Base-by-base conservation (phyloP, 1,140 invertebrate species). In the Camponotus pennsylvanicus region DNA sequence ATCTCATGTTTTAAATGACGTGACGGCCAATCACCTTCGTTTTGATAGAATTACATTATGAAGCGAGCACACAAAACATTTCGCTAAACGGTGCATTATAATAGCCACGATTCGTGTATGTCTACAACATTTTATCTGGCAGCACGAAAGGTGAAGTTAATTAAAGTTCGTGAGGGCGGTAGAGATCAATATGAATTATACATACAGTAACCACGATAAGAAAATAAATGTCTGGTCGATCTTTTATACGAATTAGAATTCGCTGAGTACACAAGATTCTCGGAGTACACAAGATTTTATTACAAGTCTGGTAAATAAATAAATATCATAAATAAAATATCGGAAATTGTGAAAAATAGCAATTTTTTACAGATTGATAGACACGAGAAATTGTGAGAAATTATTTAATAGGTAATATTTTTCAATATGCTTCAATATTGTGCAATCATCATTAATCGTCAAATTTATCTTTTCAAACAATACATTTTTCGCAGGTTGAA, bases 141-240 rank as follows among this genome's bases (percentile, higher is more conserved):
- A 34, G 79, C 79, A 83, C 79, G 79, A 55, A 84, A 75, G 40
- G 52, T 21, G 78, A 42, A 73, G 69, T 83, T 83, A 61, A 83
- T 83, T 83, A 75, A 83, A 83, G 69, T 83, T 83, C 55, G 40
- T 8, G 49, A 63, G 40, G 61, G 11, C 27, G 3, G 18, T 37
- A 11, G 6, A 37, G 52, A 82, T 73, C 67, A 40, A 82, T 82
- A 71, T 40, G 40, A 83, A 83, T 73, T 83, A 83, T 61, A 59
- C 37, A 52, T 52, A 5, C 27, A 40, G 52, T 11, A 9, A 7
- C n/a, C 15, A 1, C 40, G 37, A 66, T 34, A 59, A 55, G 6
- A 70, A 80, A 67, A 75, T 1, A 5, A 70, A 40, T 55, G 34
- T 59, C 18, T 42, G 3, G 9, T 18, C 27, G 67, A 73, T 37